Evolutionary conservation across 1,140 invertebrate genomes (phyloP), one percentile per base, ranked within the genome.

Genomic region (Bombus turneri): DNA sequence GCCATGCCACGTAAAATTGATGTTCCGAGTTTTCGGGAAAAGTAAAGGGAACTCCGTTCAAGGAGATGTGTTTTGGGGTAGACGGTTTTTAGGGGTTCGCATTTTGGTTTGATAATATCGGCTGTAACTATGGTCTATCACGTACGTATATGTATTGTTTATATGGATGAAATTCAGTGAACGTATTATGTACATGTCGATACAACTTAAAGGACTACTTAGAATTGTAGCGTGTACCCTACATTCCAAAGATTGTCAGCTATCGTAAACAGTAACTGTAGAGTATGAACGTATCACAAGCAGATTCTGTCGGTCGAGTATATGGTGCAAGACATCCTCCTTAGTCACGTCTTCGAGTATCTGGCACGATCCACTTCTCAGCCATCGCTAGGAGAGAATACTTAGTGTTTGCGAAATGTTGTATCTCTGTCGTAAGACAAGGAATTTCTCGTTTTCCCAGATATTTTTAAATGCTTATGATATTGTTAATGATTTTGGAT

Each of bases 311-410:
- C 64, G 81, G 79, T 85, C 87, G 87, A 88, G 84, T 86, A 66
- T 47, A 77, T 79, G 39, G 80, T 59, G 83, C 74, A 83, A 88
- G 87, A 89, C 86, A 78, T 77, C 87, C 68, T 83, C 83, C 76
- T 89, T 88, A 72, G 78, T 88, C 87, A 69, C 68, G 84, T 76
- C 72, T 86, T 75, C 69, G 80, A 86, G 75, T 34, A 85, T 37
- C 77, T 81, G 87, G 64, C 85, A 59, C 73, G 72, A 87, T 89
- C 78, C 75, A 78, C 39, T 66, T 66, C 39, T 39, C 25, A 9
- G 9, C 39, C 1, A 25, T n/a, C 34, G 39, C n/a, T 3, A 25
- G 28, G 37, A 28, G 10, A 39, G 37, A 37, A 39, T 37, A 28
- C 10, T 43, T 12, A 13, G 39, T 43, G 2, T n/a, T 28, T 37